Percentiles rank a stretch among this genome's conserved stretches.
These are phyloP conservation scores for Zaprionus obscuricornis DNA, from an alignment of 2,888 invertebrate species.

Conservation along the genomic window DNA sequence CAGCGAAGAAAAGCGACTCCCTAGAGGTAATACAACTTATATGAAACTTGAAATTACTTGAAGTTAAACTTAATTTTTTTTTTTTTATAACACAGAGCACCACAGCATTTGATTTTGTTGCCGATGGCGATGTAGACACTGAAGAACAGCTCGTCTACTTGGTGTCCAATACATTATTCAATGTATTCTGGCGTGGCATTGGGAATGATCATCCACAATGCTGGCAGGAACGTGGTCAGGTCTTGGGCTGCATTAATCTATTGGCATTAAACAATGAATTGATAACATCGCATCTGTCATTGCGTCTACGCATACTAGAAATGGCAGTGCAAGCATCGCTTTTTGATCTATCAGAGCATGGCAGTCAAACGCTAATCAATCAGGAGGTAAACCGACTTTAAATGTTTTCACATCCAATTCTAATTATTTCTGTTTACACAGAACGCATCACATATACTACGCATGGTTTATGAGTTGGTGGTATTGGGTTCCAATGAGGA, in stretches of 20 bases:
- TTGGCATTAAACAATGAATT: constrained; percentile 85
- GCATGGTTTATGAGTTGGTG: constrained; percentile 86
- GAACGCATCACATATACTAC: constrained; percentile 85
- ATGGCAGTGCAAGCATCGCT: constrained; percentile 86
- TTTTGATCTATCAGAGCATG: constrained; percentile 85
- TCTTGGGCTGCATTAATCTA: constrained; percentile 86
- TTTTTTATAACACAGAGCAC: constrained; percentile 48
- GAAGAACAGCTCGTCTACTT: constrained; percentile 86
- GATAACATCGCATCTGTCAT: constrained; percentile 85
- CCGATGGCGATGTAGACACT: constrained; percentile 82
- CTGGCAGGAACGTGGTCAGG: constrained; percentile 87
- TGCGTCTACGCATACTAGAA: constrained; percentile 85
- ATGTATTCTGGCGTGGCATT: constrained; percentile 86
- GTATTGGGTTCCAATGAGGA: constrained; percentile 85
- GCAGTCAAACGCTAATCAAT: constrained; percentile 82
- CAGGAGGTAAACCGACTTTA: constrained; percentile 79
- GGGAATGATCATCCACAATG: constrained; percentile 85
- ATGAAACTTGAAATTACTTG: too few species aligned
- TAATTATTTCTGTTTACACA: constrained; percentile 24
- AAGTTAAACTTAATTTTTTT: too few species aligned
- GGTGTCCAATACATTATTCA: constrained; percentile 85
- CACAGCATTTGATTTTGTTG: constrained; percentile 77
- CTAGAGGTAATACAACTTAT: constrained; percentile 77
- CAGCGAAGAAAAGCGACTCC: constrained; percentile 73
- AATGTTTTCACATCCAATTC: neutral